A percentile compares a stretch with the other conserved stretches of the same genome.
Conservation (phyloP, 2,888 invertebrate species). For the Uloborus plumipes region DNA sequence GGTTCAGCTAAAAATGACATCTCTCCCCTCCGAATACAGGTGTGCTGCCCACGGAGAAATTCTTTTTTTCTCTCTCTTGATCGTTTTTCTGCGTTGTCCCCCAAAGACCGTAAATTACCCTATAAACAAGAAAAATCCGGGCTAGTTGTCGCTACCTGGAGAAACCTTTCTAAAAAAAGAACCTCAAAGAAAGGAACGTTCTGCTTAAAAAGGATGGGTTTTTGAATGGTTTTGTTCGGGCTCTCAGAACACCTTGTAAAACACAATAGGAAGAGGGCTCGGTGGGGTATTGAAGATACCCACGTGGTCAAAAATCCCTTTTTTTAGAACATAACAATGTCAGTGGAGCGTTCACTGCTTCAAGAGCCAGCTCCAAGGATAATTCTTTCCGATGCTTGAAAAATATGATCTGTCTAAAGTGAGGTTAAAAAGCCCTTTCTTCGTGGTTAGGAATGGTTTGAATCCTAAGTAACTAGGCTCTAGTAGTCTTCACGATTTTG, state of each 20-base stretch:
- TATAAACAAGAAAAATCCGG: constrained; percentile 25
- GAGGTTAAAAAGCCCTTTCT: too few species aligned
- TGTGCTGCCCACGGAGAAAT: constrained; percentile 28
- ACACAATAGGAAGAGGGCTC: constrained; percentile 39
- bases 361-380: constrained; percentile 35
- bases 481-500: too few species aligned
- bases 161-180: constrained; percentile 13
- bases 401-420: too few species aligned
- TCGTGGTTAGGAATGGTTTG: too few species aligned
- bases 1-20: constrained; percentile 3
- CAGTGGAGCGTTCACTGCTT: constrained; percentile 37
- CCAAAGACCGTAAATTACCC: constrained; percentile 44
- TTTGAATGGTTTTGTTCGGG: constrained; percentile 31
- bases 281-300: constrained; percentile 13
- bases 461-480: too few species aligned
- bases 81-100: constrained; percentile 23
- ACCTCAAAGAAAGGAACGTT: constrained; percentile 15
- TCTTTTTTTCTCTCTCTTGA: constrained; percentile 2
- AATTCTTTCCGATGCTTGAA: constrained; percentile 26
- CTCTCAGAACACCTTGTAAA: constrained; percentile 31
- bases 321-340: constrained; percentile 29
- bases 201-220: constrained; percentile 42
- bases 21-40: constrained; percentile 44
- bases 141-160: constrained; percentile 17
- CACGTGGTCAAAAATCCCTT: constrained; percentile 51